These are phyloP conservation scores for Muschampia plurimacula DNA, from an alignment of 2,888 invertebrate species.

Conservation along the genomic window DNA sequence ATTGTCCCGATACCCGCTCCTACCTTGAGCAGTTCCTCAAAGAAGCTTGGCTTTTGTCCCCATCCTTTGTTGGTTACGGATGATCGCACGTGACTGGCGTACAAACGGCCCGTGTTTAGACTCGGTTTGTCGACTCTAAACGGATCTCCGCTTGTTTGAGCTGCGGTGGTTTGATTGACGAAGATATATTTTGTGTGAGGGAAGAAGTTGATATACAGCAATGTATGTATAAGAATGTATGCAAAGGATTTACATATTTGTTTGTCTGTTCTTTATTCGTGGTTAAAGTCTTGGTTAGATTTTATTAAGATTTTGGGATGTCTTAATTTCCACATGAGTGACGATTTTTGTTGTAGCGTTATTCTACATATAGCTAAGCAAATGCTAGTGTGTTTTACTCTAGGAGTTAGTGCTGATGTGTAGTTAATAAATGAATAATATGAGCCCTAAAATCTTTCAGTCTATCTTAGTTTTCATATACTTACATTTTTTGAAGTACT, in stretches of 20 bases:
- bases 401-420: no score
- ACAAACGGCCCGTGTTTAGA: slow-evolving; percentile 66
- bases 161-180: slow-evolving; percentile 68
- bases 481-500: no score
- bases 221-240: background rate
- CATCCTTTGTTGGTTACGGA: slow-evolving; percentile 73
- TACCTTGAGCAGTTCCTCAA: slow-evolving; percentile 35
- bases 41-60: slow-evolving; percentile 57
- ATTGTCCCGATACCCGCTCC: slow-evolving; percentile 13
- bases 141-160: slow-evolving; percentile 49
- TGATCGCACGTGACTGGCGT: slow-evolving; percentile 74
- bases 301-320: background rate
- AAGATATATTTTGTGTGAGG: slow-evolving; percentile 52
- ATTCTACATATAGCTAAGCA: no score
- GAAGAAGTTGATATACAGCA: no score
- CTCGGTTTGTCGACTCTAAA: slow-evolving; percentile 64
- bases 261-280: background rate
- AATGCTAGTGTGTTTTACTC: no score
- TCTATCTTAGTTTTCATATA: no score
- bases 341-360: no score
- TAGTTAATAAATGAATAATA: no score
- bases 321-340: background rate
- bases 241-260: background rate
- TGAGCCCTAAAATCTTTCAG: no score
- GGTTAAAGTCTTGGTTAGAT: no score